Percentiles rank a stretch among this genome's conserved stretches.
Evolutionary conservation across 2,797 vertebrate genomes (phyloP).

Genomic region (Chloroceryle inda): DNA sequence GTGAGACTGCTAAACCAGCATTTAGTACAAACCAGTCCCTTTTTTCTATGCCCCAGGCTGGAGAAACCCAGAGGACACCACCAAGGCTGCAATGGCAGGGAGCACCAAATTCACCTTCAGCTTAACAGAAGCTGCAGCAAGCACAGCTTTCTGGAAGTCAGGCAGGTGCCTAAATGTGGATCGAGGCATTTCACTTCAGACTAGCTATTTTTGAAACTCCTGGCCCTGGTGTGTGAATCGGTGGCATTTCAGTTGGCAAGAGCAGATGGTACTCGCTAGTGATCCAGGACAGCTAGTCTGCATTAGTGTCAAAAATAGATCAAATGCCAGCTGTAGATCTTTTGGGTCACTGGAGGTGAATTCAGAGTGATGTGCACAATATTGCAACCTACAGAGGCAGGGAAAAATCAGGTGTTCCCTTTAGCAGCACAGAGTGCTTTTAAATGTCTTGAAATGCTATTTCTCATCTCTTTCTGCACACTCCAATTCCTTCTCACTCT

Average conservation of each 20-base stretch:
- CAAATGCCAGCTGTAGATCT: slow-evolving; percentile 55
- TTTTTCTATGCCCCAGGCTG: not conserved
- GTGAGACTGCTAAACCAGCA: not conserved
- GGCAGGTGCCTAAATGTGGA: not conserved
- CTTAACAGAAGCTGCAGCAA: not conserved
- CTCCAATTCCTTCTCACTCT: not conserved
- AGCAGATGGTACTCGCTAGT: slow-evolving; percentile 48
- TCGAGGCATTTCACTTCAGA: not conserved
- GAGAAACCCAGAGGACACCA: not conserved
- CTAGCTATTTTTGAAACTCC: slow-evolving; percentile 46
- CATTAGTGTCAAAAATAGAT: slow-evolving; percentile 57
- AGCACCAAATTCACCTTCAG: not conserved
- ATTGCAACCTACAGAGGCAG: not conserved
- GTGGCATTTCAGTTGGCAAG: slow-evolving; percentile 47
- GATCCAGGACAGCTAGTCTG: slow-evolving; percentile 46
- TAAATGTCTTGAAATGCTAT: not conserved
- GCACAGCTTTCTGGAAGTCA: not conserved
- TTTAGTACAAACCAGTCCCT: not conserved
- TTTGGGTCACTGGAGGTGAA: slow-evolving; percentile 54
- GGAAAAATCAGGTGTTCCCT: not conserved
- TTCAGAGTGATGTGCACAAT: not conserved
- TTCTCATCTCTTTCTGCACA: not conserved
- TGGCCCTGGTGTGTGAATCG: slow-evolving; percentile 37
- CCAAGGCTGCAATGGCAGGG: not conserved
- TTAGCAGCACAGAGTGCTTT: not conserved